Base-by-base conservation (phyloP, 2,113 vertebrate species). In the Acrocephalus kingi region DNA sequence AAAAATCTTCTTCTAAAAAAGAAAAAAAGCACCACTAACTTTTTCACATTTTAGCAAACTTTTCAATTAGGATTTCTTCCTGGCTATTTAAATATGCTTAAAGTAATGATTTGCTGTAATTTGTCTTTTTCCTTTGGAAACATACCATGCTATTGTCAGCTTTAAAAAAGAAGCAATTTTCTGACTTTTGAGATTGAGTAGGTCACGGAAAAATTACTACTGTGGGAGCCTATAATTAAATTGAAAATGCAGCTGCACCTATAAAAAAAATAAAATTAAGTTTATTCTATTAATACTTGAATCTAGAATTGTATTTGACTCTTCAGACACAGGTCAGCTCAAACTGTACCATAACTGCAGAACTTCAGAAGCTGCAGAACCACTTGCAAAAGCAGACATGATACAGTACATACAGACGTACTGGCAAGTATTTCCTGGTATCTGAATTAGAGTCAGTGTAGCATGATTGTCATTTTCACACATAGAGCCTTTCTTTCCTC, bases 91-190 rank as follows among this genome's bases (percentile, higher is more conserved):
- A 98, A 98, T 98, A 97, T 93, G 93, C 96, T 98, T 98, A 97
- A 98, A 97, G 97, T 97, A 98, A 98, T 98, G 97, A 97, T 97
- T 98, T 98, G 96, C 97, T 97, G 96, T 98, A 98, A 98, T 98
- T 98, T 98, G 97, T 98, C 97, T 96, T 97, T 97, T 96, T 97
- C 91, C 96, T 97, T 97, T 97, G 97, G 98, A 98, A 98, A 98
- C 98, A 98, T 98, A 98, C 98, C 95, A 96, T 98, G 98, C 98
- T 97, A 98, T 98, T 98, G 98, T 98, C 98, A 98, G 98, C 97
- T 98, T 98, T 97, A 97, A 98, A 98, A 98, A 98, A 98, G 98
- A 97, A 98, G 98, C 98, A 98, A 98, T 98, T 98, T 98, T 96
- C 98, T 98, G 98, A 98, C 98, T 98, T 98, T 97, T 93, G 97